Base-by-base conservation (phyloP, 2,888 invertebrate genomes). In the Lacanobia wlatinum region DNA sequence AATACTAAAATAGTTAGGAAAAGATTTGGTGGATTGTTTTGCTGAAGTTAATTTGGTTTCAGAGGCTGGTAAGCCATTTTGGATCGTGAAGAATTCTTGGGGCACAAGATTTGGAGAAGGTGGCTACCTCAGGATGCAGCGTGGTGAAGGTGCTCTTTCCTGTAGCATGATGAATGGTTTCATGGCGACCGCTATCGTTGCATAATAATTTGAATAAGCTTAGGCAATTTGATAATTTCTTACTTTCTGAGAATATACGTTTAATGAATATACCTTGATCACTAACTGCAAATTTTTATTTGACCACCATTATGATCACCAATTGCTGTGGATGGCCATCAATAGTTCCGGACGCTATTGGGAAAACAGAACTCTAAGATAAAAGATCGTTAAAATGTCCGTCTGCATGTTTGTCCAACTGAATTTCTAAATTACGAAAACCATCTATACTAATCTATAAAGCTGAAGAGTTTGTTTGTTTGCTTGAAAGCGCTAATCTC, bases 91-190 rank as follows among this genome's bases (percentile, higher is more conserved):
- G 92, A 98, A 98, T 90, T 98, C 98, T 14, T 98, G 97, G 97
- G 96, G 97, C 8, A 80, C 90, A 4, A 87, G 87, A 0, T 98
- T 98, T 97, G 98, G 98, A 14, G 96, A 97, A 23, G 73, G 97
- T 0, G 98, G 98, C 9, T 98, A 97, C 92, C 97, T 98, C 73
- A 97, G 97, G 90, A 98, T 98, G 97, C 98, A 98, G 89, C 97
- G 99, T 3, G 77, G 83, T 6, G 73, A 74, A 82, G 98, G 98
- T 50, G 98, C 97, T 88, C 98, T 63, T 21, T 59, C 87, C 0
- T 88, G 88, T 50, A 50, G 55, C 1, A 69, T 88, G 9, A 3
- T 83, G 48, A 72, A 63, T 10, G 0, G 2, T 0, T 0, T 0
- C 0, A 75, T 84, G 61, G 18, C 61, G 1, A 34, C 73, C 23